Evolutionary conservation across 2,888 invertebrate genomes (phyloP), one percentile per base, ranked within the genome.

Genomic region (Sipha maydis): DNA sequence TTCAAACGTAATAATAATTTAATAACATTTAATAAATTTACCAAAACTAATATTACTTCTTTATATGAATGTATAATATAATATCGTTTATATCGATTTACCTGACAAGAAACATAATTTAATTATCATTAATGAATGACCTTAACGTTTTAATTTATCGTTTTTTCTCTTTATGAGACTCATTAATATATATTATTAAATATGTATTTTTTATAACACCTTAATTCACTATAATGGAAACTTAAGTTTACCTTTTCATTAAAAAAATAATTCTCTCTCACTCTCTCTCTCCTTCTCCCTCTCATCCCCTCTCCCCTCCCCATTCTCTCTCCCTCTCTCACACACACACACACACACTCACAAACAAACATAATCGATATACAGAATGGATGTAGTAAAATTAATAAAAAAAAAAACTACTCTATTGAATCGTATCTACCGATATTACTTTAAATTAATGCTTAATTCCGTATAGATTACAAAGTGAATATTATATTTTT

Each of bases 201-300:
- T 71, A 69, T 71, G 48, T 11, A 5, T 48, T 83, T 71, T 71
- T 83, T 54, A 14, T 8, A n/a, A 17, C 25, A 31, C 83, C 54
- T 83, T 73, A 83, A 83, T 83, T 83, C 73, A 54, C 83, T 54
- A 17, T 83, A 83, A 83, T 83, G 83, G 54, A 73, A 73, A 73
- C 31, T 31, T 34, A 54, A 83, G 83, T 83, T 73, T 56, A 34
- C 54, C 17, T 83, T 83, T 73, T 83, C 54, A 83, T 83, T 73
- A 83, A 83, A 25, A 69, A 69, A 69, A 69, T 7, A 67, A 69
- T 25, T n/a, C 69, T 56, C 56, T 56, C 21, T 56, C 9, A 9
- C n/a, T 41, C 7, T 41, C 38, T 41, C 38, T n/a, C n/a, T n/a
- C n/a, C n/a, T n/a, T n/a, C n/a, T n/a, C n/a, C n/a, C n/a, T n/a